These are phyloP conservation scores for Cryptotermes secundus DNA, from an alignment of 1,140 invertebrate species.

Conservation along the genomic window DNA sequence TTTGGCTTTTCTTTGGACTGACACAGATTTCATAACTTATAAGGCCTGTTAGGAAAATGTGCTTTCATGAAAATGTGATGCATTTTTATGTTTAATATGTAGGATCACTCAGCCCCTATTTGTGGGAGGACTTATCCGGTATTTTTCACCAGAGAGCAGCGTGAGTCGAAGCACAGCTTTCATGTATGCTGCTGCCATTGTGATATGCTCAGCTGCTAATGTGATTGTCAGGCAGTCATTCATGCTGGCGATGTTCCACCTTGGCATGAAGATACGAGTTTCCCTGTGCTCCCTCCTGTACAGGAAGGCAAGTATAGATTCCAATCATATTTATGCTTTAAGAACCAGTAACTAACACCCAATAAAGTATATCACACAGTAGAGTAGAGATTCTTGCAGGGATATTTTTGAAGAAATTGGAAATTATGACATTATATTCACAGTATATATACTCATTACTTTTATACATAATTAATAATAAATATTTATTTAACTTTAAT, in stretches of 20 bases:
- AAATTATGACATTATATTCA: too few species aligned
- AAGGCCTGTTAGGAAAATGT: too few species aligned
- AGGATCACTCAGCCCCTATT: constrained; percentile 49
- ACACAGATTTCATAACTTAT: too few species aligned
- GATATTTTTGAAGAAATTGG: too few species aligned
- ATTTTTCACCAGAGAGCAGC: constrained; percentile 50
- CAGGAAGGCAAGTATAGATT: constrained; percentile 54
- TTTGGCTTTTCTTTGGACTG: too few species aligned
- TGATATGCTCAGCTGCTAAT: constrained; percentile 52
- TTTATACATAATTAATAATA: too few species aligned
- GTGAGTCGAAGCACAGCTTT: constrained; percentile 51
- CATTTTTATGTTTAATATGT: constrained; percentile 12
- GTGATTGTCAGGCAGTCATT: constrained; percentile 60
- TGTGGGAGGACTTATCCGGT: constrained; percentile 54
- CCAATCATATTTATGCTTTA: background rate
- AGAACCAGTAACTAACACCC: background rate
- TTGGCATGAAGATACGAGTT: constrained; percentile 59
- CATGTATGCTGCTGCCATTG: constrained; percentile 59
- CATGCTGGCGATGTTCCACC: constrained; percentile 58
- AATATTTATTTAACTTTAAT: too few species aligned
- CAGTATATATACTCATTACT: too few species aligned
- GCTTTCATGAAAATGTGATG: too few species aligned
- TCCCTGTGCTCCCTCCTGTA: constrained; percentile 68
- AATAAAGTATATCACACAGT: too few species aligned
- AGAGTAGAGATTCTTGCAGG: too few species aligned